Conservation (phyloP, 1,140 invertebrate genomes). For the Drosophila mojavensis region DNA sequence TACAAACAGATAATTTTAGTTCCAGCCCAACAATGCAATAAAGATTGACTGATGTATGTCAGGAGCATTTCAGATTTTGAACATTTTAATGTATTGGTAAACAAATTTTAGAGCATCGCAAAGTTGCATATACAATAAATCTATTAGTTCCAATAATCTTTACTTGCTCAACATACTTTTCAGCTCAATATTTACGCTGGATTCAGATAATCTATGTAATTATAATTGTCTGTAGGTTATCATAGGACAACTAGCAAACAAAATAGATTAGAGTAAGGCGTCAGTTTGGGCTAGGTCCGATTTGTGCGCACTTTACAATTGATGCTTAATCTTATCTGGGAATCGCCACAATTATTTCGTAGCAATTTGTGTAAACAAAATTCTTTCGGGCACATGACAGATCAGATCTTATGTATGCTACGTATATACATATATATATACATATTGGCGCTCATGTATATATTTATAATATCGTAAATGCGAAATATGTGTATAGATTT, state of each 20-base stretch:
- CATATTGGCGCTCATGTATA: slow-evolving; percentile 1
- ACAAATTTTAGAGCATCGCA: too few species aligned
- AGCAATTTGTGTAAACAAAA: slow-evolving; percentile 28
- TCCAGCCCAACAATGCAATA: too few species aligned
- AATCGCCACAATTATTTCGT: slow-evolving; percentile 29
- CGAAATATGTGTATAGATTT: slow-evolving; percentile 2
- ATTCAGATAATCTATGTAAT: neutral
- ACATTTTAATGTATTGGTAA: too few species aligned
- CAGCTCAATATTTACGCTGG: too few species aligned
- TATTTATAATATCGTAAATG: neutral
- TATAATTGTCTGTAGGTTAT: neutral
- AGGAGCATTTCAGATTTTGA: too few species aligned
- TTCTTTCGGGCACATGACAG: slow-evolving; percentile 18
- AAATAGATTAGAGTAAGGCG: too few species aligned
- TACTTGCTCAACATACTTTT: too few species aligned
- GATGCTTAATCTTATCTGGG: slow-evolving; percentile 7
- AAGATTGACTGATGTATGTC: too few species aligned
- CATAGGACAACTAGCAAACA: neutral
- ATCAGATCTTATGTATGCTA: slow-evolving; percentile 23
- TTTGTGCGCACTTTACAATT: neutral
- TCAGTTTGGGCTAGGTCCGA: neutral
- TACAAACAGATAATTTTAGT: too few species aligned
- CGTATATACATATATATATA: neutral
- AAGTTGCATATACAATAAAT: too few species aligned
- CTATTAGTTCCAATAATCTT: too few species aligned